phyloP scores from a whole-genome alignment of 2,888 invertebrate species.

The Andrena haemorrhoa region DNA sequence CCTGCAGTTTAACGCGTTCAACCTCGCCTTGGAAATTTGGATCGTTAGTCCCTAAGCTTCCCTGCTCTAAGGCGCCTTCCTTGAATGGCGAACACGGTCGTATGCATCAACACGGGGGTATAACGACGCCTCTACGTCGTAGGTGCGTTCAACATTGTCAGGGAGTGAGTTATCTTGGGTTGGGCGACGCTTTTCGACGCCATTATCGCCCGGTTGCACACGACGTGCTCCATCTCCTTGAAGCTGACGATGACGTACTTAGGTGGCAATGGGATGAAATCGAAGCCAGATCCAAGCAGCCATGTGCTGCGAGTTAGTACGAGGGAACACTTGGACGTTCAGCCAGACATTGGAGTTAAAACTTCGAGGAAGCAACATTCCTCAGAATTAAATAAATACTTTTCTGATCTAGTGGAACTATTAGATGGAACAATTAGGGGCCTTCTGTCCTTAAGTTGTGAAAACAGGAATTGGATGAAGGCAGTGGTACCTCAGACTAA shows the following conservation, averaged over 20 bases:
- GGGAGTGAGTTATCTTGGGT: slow-evolving; percentile 12
- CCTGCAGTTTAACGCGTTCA: neutral
- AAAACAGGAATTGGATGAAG: too few relatives aligned
- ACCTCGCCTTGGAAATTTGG: neutral
- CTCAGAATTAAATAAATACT: too few relatives aligned
- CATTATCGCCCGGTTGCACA: slow-evolving; percentile 46
- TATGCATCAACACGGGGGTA: slow-evolving; percentile 15
- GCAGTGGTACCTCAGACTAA: too few relatives aligned
- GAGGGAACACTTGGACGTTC: too few relatives aligned
- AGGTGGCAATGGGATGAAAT: neutral
- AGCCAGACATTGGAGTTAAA: too few relatives aligned
- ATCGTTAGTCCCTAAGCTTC: slow-evolving; percentile 20
- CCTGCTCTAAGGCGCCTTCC: neutral
- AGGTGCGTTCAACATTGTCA: slow-evolving; percentile 8
- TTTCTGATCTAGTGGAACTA: too few relatives aligned
- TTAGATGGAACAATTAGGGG: too few relatives aligned
- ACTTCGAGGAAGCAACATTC: too few relatives aligned
- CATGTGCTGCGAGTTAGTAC: neutral
- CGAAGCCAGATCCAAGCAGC: slow-evolving; percentile 4
- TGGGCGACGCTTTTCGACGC: slow-evolving; percentile 43
- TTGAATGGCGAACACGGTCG: slow-evolving; percentile 14
- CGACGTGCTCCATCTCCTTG: slow-evolving; percentile 26
- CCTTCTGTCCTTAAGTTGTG: too few relatives aligned
- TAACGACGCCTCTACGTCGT: slow-evolving; percentile 5
- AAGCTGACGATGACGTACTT: slow-evolving; percentile 22